These are phyloP conservation scores for Lithophane leautieri DNA, from an alignment of 2,888 invertebrate genomes.

Conservation along the genomic window DNA sequence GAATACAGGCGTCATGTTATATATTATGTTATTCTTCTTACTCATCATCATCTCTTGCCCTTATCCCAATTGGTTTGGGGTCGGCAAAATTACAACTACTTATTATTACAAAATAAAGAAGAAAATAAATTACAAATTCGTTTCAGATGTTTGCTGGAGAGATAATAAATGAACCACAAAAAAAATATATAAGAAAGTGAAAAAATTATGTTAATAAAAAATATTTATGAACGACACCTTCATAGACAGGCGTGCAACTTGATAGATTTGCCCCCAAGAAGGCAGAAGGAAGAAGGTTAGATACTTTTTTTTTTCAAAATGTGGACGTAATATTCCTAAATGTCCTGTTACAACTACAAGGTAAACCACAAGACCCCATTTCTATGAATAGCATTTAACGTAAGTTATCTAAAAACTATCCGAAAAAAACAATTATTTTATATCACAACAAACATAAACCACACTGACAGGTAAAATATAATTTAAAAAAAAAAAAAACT, in stretches of 20 bases:
- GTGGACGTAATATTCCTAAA: neutral
- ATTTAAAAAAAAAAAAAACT: constrained; percentile 31
- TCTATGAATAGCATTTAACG: neutral
- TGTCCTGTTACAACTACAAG: constrained; percentile 2
- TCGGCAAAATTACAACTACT: no score
- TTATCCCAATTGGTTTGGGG: no score
- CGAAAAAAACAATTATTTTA: constrained; percentile 17
- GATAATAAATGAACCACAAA: neutral
- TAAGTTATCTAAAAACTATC: neutral
- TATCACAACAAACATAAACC: constrained; percentile 3
- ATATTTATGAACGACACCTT: neutral
- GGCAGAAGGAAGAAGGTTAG: no score
- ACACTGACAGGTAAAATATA: constrained; percentile 30
- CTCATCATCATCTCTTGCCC: no score
- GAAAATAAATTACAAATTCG: neutral
- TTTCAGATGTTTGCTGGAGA: neutral
- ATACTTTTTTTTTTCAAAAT: neutral
- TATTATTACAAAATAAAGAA: neutral
- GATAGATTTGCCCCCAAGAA: neutral
- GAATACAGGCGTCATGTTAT: no score
- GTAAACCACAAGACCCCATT: neutral
- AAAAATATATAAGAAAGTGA: neutral
- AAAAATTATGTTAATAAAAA: neutral
- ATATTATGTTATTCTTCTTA: neutral
- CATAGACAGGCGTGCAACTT: neutral